Conservation (phyloP, 2,888 invertebrate species). For the Tipula helvola region DNA sequence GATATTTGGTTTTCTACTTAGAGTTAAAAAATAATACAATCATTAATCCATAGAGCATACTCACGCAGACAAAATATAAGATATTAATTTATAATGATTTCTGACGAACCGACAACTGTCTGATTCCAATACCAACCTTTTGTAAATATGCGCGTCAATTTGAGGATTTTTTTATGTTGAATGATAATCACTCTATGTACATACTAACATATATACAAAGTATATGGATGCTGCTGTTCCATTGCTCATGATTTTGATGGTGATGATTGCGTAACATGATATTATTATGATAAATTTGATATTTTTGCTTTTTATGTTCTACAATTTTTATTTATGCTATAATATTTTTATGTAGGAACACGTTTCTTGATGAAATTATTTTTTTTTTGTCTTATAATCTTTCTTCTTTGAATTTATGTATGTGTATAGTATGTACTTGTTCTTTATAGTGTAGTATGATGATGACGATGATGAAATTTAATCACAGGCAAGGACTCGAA, state of each 20-base stretch:
- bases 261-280: not conserved
- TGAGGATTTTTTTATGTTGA: not conserved
- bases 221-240: not conserved
- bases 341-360: not conserved
- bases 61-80: not conserved
- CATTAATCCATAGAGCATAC: too few species aligned
- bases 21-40: too few species aligned
- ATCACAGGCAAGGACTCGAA: not conserved
- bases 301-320: not conserved
- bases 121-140: not conserved
- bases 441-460: not conserved
- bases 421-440: not conserved
- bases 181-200: not conserved
- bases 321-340: not conserved
- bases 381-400: not conserved
- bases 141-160: not conserved
- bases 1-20: too few species aligned
- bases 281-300: constrained; percentile 4
- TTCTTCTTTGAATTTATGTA: not conserved
- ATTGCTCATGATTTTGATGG: not conserved
- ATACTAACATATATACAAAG: not conserved
- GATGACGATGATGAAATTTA: not conserved
- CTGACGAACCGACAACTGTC: not conserved
- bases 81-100: not conserved
- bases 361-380: not conserved